Evolutionary conservation across 2,113 vertebrate genomes (phyloP), one percentile per base, ranked within the genome.

Genomic region (Salvator merianae): DNA sequence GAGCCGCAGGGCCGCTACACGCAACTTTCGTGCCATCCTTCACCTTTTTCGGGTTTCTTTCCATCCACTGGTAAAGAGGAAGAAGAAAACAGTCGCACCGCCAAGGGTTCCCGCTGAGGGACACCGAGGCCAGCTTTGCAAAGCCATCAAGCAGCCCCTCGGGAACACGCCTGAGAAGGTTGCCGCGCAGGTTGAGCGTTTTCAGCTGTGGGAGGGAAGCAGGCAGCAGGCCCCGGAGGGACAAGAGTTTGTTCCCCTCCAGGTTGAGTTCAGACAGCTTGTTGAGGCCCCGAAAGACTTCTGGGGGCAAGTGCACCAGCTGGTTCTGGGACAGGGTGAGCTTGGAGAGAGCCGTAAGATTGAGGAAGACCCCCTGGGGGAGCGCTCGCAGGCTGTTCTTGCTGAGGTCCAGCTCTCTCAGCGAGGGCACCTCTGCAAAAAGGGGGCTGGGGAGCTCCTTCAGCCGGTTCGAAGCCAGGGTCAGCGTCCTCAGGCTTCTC

Each of bases 81-180:
- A 88, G 77, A 47, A 98, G 91, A n/a, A 91, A 93, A 63, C 97
- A 98, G 93, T 98, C 97, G 91, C 97, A 98, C 28, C 72, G 79
- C 97, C 97, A 98, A 0, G 95, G 94, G 69, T 98, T 98, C 28
- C 88, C 82, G 30, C 88, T 93, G 5, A 98, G 94, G 83, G 93
- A 86, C 32, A 97, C 68, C 2, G 93, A 94, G 32, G 0, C 89
- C 20, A 98, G 93, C 70, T 94, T 94, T 9, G 68, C 66, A 43
- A 96, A 81, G 38, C 88, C 62, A 3, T 94, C 69, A 80, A 96
- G 94, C 59, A 96, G 86, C 30, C 94, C 90, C 5, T 0, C 65
- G 14, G 95, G 93, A 75, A 97, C 78, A 0, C 3, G 94, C 68
- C 89, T 85, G 2, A 97, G 94, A 1, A 88, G 32, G 32, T 97